Percentiles rank a stretch among this genome's conserved stretches.
These are phyloP conservation scores for Zoanthus gigantus DNA, from an alignment of 92 coral and sea anemone genomes.

Conservation along the genomic window DNA sequence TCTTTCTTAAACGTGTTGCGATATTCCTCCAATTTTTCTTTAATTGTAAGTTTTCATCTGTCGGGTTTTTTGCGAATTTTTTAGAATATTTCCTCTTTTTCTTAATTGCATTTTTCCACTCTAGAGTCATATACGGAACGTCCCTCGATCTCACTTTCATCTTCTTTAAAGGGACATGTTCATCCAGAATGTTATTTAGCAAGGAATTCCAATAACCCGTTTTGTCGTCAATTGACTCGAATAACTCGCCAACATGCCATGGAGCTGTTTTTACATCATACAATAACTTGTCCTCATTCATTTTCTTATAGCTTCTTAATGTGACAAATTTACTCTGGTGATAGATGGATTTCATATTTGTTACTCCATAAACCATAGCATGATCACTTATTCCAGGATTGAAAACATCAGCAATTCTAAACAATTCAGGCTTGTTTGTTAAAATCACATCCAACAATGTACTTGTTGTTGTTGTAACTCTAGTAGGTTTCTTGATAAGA, in stretches of 20 bases:
- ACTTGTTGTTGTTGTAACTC: constrained; percentile 48
- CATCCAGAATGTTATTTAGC: constrained; percentile 46
- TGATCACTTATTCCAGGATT: constrained; percentile 56
- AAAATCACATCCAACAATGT: constrained; percentile 65
- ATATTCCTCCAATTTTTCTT: no score
- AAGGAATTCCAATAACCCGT: constrained; percentile 43
- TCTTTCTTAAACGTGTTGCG: no score
- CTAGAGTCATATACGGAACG: constrained; percentile 62
- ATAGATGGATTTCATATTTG: neutral
- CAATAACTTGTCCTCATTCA: constrained; percentile 37
- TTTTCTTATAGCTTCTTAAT: constrained; percentile 51
- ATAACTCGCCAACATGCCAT: constrained; percentile 61
- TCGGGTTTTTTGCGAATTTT: constrained; percentile 37
- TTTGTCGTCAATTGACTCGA: constrained; percentile 52
- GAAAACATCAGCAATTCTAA: constrained; percentile 23
- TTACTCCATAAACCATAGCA: constrained; percentile 32
- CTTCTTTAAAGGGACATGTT: constrained; percentile 48
- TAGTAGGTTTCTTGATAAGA: constrained; percentile 45
- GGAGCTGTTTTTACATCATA: constrained; percentile 47
- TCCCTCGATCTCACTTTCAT: constrained; percentile 57
- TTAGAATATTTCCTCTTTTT: constrained; percentile 42
- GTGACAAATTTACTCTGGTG: constrained; percentile 30
- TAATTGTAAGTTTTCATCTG: constrained; percentile 3
- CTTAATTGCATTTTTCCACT: constrained; percentile 62
- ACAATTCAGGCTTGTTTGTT: constrained; percentile 55